Conservation (phyloP, 2,888 invertebrate species). For the Aphodius granarius region DNA sequence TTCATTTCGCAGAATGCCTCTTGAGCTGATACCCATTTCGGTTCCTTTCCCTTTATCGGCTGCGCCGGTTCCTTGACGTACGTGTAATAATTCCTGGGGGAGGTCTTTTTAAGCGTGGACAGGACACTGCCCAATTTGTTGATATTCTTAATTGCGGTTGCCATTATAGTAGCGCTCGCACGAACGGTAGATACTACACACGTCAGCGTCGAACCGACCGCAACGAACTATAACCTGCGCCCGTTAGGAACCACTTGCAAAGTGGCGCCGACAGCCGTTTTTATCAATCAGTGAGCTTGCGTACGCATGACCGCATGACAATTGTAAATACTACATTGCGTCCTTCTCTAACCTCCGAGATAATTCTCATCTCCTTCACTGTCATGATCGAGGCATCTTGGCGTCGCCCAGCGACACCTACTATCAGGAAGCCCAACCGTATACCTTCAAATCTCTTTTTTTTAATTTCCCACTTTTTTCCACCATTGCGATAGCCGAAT, state of each 20-base stretch:
- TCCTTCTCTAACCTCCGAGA: constrained; percentile 26
- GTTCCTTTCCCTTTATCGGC: constrained; percentile 71
- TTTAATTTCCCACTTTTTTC: not conserved
- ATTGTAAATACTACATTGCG: constrained; percentile 24
- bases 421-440: not conserved
- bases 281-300: constrained; percentile 10
- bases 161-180: constrained; percentile 37
- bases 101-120: constrained; percentile 38
- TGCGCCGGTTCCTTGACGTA: constrained; percentile 82
- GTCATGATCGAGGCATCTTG: not conserved
- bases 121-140: constrained; percentile 42
- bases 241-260: not conserved
- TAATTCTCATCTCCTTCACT: not conserved
- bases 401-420: not conserved
- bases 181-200: too few species aligned
- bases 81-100: constrained; percentile 68
- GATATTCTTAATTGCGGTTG: constrained; percentile 42
- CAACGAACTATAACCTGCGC: not conserved
- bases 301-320: constrained; percentile 11
- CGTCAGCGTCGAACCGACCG: not conserved
- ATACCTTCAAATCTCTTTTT: not conserved
- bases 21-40: constrained; percentile 71
- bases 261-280: not conserved
- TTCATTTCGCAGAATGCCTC: constrained; percentile 79
- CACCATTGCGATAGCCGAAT: not conserved